phyloP scores from a whole-genome alignment of 2,113 vertebrate genomes.

The Lanius ludovicianus region DNA sequence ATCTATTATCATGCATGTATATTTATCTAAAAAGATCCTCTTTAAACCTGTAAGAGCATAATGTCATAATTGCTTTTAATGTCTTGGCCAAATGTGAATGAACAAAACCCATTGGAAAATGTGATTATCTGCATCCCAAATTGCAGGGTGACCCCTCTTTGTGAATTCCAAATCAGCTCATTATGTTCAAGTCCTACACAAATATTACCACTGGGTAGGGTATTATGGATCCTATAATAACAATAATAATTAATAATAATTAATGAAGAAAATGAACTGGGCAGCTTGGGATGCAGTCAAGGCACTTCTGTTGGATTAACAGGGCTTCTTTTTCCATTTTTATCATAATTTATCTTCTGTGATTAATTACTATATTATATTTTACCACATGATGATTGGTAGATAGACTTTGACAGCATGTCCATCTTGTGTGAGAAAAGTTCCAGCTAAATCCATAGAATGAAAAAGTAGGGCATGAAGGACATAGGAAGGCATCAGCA shows the following conservation, averaged over 20 bases:
- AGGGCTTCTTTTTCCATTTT: neutral
- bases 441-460: neutral
- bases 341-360: neutral
- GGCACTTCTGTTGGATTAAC: neutral
- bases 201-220: neutral
- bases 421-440: neutral
- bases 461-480: neutral
- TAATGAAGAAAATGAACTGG: neutral
- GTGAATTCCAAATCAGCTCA: neutral
- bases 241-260: neutral
- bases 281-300: neutral
- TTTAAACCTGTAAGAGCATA: neutral
- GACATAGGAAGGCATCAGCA: neutral
- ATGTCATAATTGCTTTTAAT: constrained; percentile 22
- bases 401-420: neutral
- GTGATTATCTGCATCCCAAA: neutral
- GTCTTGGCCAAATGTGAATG: constrained; percentile 27
- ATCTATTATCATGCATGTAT: neutral
- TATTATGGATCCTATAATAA: neutral
- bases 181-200: neutral
- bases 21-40: neutral
- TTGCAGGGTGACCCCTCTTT: neutral
- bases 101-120: neutral
- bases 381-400: neutral
- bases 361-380: neutral